A percentile compares a stretch with the other conserved stretches of the same genome.
phyloP scores from a whole-genome alignment of 2,797 vertebrate genomes.

The Protonibea diacanthus region DNA sequence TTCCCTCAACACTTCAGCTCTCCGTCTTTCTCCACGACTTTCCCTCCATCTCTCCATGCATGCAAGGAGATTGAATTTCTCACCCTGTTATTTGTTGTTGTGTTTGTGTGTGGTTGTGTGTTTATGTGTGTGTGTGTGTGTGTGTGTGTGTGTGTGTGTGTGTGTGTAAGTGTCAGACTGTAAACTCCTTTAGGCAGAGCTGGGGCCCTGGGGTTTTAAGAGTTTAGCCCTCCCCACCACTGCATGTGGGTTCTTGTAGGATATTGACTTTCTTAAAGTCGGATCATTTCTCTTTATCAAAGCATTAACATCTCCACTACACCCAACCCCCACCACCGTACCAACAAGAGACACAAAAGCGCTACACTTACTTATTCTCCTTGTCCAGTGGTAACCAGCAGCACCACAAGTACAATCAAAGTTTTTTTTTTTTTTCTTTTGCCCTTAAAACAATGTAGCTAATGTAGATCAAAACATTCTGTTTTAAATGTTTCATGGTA shows the following conservation, averaged over 20 bases:
- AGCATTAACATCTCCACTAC: slow-evolving; percentile 83
- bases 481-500: slow-evolving; percentile 63
- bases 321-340: slow-evolving; percentile 27
- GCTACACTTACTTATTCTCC: slow-evolving; percentile 74
- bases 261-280: slow-evolving; percentile 89
- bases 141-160: slow-evolving; percentile 84
- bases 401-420: slow-evolving; percentile 83
- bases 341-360: slow-evolving; percentile 79
- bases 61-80: slow-evolving; percentile 86
- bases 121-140: slow-evolving; percentile 84
- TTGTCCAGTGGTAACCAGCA: slow-evolving; percentile 57
- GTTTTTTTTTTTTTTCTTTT: slow-evolving; percentile 66
- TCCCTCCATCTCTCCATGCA: slow-evolving; percentile 63
- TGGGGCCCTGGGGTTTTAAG: slow-evolving; percentile 88
- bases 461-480: slow-evolving; percentile 79
- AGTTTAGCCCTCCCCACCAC: slow-evolving; percentile 86
- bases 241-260: slow-evolving; percentile 68
- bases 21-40: slow-evolving; percentile 55
- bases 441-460: slow-evolving; percentile 62
- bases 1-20: slow-evolving; percentile 51
- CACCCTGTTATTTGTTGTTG: slow-evolving; percentile 72
- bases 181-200: slow-evolving; percentile 91
- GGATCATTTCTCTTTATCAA: slow-evolving; percentile 89
- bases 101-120: slow-evolving; percentile 76
- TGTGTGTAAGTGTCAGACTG: slow-evolving; percentile 77